A percentile compares a stretch with the other conserved stretches of the same genome.
phyloP scores from a whole-genome alignment of 2,797 vertebrate species.

The Sebastes nivosus region DNA sequence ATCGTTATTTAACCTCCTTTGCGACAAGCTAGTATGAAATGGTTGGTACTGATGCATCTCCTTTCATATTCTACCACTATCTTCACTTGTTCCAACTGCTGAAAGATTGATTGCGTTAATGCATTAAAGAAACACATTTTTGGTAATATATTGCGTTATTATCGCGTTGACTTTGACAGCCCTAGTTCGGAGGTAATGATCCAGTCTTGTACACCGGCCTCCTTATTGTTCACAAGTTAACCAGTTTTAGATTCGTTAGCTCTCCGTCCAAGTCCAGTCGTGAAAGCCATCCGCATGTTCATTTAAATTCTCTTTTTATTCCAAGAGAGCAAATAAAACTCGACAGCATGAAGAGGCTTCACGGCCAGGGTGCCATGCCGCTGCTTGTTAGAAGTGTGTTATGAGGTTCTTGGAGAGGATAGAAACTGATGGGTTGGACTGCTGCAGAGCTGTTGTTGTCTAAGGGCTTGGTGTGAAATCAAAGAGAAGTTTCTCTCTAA shows the following conservation, averaged over 20 bases:
- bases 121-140: too few species aligned
- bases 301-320: constrained; percentile 66
- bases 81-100: rapidly evolving
- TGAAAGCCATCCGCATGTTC: constrained; percentile 34
- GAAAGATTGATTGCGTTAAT: too few species aligned
- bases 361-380: constrained; percentile 15
- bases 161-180: too few species aligned
- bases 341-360: constrained; percentile 26
- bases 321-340: constrained; percentile 35
- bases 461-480: constrained; percentile 51
- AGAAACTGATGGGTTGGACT: constrained; percentile 35
- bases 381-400: constrained; percentile 54
- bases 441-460: constrained; percentile 55
- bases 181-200: not conserved
- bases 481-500: constrained; percentile 48
- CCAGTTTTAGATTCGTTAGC: constrained; percentile 20
- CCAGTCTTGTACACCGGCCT: not conserved
- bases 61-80: too few species aligned
- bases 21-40: too few species aligned
- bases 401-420: constrained; percentile 33
- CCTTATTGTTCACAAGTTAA: constrained; percentile 7
- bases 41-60: too few species aligned
- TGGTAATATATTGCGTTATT: too few species aligned
- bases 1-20: too few species aligned
- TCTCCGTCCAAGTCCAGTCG: constrained; percentile 18